A percentile compares a stretch with the other conserved stretches of the same genome.
These are phyloP conservation scores for Microplitis deprimator DNA, from an alignment of 2,888 invertebrate species.

Conservation along the genomic window DNA sequence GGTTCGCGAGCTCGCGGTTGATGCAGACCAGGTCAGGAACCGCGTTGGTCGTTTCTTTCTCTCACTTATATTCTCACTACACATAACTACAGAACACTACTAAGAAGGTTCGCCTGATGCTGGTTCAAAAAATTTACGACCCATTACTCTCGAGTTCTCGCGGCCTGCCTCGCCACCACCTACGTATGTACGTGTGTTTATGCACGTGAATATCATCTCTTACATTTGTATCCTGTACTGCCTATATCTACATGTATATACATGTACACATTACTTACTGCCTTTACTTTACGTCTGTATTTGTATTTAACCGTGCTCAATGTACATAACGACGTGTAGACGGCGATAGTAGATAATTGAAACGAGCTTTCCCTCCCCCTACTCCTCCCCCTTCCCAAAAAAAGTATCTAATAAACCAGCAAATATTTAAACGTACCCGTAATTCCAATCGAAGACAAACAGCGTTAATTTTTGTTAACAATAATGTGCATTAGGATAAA, in stretches of 20 bases:
- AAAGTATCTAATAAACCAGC: conserved; percentile 4
- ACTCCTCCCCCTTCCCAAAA: not conserved
- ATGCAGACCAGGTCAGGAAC: conserved; percentile 52
- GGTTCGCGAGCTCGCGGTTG: conserved; percentile 38
- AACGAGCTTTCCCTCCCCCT: conserved; percentile 7
- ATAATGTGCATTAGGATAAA: conserved; percentile 17
- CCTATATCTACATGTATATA: conserved; percentile 13
- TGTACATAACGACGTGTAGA: conserved; percentile 37
- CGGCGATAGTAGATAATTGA: conserved; percentile 41
- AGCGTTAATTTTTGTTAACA: not conserved
- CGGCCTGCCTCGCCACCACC: conserved; percentile 45
- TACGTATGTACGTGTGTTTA: conserved; percentile 42
- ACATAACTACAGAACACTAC: not conserved
- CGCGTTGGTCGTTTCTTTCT: conserved; percentile 31
- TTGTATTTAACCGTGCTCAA: conserved; percentile 26
- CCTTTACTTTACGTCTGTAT: not conserved
- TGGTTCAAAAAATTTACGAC: conserved; percentile 56
- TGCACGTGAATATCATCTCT: conserved; percentile 48
- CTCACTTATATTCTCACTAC: conserved; percentile 19
- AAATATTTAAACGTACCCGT: conserved; percentile 3
- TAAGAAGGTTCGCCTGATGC: conserved; percentile 43
- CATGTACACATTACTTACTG: not conserved
- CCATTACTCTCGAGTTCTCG: conserved; percentile 53
- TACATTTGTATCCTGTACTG: conserved; percentile 36
- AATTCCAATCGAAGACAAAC: not conserved